Conservation (phyloP, 2,797 vertebrate genomes). For the Crenuchus spilurus region DNA sequence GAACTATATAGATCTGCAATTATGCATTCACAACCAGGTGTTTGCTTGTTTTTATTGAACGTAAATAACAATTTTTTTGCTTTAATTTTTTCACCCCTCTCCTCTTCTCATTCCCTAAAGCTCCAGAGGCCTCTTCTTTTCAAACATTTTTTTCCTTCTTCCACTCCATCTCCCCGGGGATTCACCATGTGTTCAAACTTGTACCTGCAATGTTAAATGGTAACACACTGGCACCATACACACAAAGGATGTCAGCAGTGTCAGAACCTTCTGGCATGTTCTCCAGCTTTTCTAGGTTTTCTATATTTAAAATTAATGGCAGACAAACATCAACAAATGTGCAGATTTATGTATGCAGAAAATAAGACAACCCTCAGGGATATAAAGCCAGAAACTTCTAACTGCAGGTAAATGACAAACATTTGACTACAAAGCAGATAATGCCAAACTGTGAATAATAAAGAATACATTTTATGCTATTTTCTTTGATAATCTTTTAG, state of each 20-base stretch:
- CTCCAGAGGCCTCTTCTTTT: conserved; percentile 7
- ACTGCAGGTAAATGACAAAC: background rate
- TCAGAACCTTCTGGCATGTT: too few species aligned
- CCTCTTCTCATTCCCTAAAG: background rate
- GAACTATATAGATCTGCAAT: background rate
- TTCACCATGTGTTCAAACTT: conserved; percentile 11
- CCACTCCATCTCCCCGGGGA: background rate
- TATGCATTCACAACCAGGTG: background rate
- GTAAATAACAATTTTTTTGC: background rate
- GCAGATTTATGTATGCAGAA: conserved; percentile 10
- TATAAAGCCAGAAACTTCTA: background rate
- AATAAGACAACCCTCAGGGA: background rate
- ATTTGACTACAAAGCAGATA: background rate
- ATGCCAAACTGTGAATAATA: background rate
- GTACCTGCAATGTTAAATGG: conserved; percentile 15
- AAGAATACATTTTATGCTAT: background rate
- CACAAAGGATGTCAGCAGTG: background rate
- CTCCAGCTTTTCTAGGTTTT: background rate
- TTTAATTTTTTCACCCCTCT: background rate
- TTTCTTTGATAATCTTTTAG: background rate
- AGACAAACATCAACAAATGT: conserved; percentile 20
- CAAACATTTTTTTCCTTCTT: background rate
- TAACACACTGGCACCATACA: background rate
- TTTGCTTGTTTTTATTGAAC: conserved; percentile 7
- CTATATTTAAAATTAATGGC: conserved; percentile 21